Base-by-base conservation (phyloP, 1,140 invertebrate genomes). In the Pentalonia nigronervosa region DNA sequence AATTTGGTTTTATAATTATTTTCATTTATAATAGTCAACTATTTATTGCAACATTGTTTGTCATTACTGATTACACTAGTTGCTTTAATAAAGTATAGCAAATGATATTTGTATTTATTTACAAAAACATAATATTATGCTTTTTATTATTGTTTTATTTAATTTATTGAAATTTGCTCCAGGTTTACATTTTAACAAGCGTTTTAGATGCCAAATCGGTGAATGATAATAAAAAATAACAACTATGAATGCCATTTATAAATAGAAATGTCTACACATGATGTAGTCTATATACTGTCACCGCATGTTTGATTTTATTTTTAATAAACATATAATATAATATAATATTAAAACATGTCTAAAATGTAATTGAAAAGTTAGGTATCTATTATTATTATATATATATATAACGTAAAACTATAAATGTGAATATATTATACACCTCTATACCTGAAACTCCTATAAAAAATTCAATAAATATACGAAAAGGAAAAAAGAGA, bases 131-230 rank as follows among this genome's bases (percentile, higher is more conserved):
- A 30, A 47, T 86, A 86, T 30, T 86, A 86, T 47, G 45, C 14
- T n/a, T 47, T 86, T 47, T 86, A 86, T 48, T 86, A 86, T 86
- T 86, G 30, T 76, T 34, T 86, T 87, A 50, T 87, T 87, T n/a
- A 50, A 48, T 87, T 87, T 50, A 34, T 87, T n/a, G 45, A 87
- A 47, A 87, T 87, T 30, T 30, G 45, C 1, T 30, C 17, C 8
- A 50, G 86, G 45, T 21, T 87, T 48, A 48, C 30, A 50, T 20
- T 87, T 87, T 87, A n/a, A 87, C 45, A 48, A 87, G 17, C n/a
- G 45, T 87, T 87, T 87, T 87, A 48, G 45, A 50, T 87, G 86
- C 45, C n/a, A 48, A 87, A 87, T 50, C 30, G n/a, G 45, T 17
- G 45, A 87, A 87, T 48, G 34, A 87, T 41, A n/a, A 87, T n/a